Conservation (phyloP, 2,797 vertebrate genomes). For the Diplodus puntazzo region DNA sequence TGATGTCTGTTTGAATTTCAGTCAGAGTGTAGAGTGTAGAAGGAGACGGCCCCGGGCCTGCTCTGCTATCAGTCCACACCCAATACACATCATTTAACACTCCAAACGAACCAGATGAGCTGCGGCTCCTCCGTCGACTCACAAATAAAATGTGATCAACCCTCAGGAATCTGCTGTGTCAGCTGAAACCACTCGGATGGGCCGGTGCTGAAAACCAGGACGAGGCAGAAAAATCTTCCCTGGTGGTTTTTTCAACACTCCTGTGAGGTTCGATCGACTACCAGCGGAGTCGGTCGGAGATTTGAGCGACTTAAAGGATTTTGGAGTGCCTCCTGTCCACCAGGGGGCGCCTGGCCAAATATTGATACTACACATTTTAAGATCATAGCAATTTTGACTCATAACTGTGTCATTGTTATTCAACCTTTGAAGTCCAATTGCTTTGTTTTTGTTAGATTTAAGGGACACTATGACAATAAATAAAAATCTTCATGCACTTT, state of each 20-base stretch:
- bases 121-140: background rate
- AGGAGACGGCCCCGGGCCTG: constrained; percentile 8
- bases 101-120: constrained; percentile 6
- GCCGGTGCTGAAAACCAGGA: background rate
- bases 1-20: constrained; percentile 40
- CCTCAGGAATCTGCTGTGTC: constrained; percentile 22
- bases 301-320: background rate
- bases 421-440: too few relatives aligned
- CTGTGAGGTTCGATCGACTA: background rate
- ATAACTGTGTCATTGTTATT: too few relatives aligned
- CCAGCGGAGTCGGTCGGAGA: background rate
- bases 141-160: background rate
- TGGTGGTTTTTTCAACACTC: too few relatives aligned
- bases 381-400: background rate
- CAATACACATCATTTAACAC: constrained; percentile 14
- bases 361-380: background rate
- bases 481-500: background rate
- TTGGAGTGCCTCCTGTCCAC: background rate
- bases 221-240: too few relatives aligned
- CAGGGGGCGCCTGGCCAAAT: background rate
- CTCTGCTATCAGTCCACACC: constrained; percentile 32
- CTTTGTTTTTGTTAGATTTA: too few relatives aligned
- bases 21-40: background rate
- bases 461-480: too few relatives aligned
- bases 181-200: background rate